A percentile compares a stretch with the other conserved stretches of the same genome.
These are phyloP conservation scores for Brachionus rubens DNA, from an alignment of 1,140 invertebrate species.

Conservation along the genomic window DNA sequence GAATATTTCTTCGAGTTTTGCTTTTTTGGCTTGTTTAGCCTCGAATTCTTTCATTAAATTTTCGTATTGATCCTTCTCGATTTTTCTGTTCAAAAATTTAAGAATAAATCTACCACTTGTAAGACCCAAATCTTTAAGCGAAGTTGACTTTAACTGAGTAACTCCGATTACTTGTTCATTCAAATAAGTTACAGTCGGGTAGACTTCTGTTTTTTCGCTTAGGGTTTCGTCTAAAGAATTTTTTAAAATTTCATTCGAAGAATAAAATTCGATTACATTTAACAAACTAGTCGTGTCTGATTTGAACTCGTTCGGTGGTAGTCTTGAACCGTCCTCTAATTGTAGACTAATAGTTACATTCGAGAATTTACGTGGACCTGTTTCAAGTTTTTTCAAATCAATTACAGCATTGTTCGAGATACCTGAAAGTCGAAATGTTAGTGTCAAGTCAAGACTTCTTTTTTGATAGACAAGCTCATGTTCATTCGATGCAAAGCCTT, in stretches of 20 bases:
- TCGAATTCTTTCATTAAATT: conserved; percentile 21
- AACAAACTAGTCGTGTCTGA: conserved; percentile 17
- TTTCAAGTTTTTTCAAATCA: conserved; percentile 25
- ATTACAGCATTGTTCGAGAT: conserved; percentile 38
- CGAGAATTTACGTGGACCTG: background rate
- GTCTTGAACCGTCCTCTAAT: conserved; percentile 27
- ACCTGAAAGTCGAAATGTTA: background rate
- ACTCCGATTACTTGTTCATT: conserved; percentile 30
- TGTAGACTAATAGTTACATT: conserved; percentile 23
- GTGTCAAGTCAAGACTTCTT: background rate
- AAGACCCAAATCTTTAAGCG: conserved; percentile 1
- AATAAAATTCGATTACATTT: background rate
- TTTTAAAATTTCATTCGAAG: background rate
- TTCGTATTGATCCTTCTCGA: conserved; percentile 5
- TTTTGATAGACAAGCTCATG: conserved; percentile 39
- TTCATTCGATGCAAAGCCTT: conserved; percentile 17
- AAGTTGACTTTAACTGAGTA: conserved; percentile 19
- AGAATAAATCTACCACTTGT: conserved; percentile 25
- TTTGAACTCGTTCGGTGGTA: conserved; percentile 16
- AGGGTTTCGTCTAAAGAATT: background rate
- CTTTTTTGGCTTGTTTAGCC: background rate
- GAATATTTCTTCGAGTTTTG: conserved; percentile 22
- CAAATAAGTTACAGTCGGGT: conserved; percentile 28
- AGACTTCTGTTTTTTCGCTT: background rate
- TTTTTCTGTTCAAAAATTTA: conserved; percentile 6